Evolutionary conservation across 2,888 invertebrate genomes (phyloP), one percentile per base, ranked within the genome.

Genomic region (Malachius bipustulatus): DNA sequence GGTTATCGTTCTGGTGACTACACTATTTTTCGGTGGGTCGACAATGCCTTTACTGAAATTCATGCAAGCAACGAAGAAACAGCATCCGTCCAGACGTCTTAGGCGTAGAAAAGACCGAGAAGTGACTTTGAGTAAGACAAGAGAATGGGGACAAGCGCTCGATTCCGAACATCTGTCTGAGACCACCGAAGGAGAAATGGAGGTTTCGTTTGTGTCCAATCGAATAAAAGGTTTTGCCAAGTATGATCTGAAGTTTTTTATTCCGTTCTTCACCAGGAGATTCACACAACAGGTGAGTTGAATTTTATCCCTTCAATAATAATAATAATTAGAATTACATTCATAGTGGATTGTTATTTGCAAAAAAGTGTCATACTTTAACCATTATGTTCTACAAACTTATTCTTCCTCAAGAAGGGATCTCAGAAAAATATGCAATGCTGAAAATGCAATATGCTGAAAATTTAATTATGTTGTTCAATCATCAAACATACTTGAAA

Each of bases 1-100:
- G n/a, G 93, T 96, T 45, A 91, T 97, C 46, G 94, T 98, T 4
- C 67, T 98, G 30, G 90, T 97, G 51, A 97, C 97, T 0, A 93
- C 96, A 1, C 66, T 98, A 26, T 73, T 93, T 55, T 79, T 98
- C 50, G 98, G 98, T 19, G 98, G 98, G 2, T 87, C 93, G 4
- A 97, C 98, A 1, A 90, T 97, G 89, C 97, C 98, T 0, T 64
- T 98, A 42, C 67, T 98, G 50, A 96, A 96, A 69, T 84, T 88
- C 55, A 70, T 93, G 47, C 78, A 89, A 62, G 82, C 84, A 47
- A 64, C 61, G 16, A 61, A 75, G 43, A 71, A 67, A 45, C n/a
- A n/a, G n/a, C 71, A 70, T 50, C 65, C 65, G 34, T 64, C 65
- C 36, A 47, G 64, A 64, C 70, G 74, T 62, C 65, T 55, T 65